Evolutionary conservation across 2,113 vertebrate genomes (phyloP), one percentile per base, ranked within the genome.

Genomic region (Perccottus glenii): DNA sequence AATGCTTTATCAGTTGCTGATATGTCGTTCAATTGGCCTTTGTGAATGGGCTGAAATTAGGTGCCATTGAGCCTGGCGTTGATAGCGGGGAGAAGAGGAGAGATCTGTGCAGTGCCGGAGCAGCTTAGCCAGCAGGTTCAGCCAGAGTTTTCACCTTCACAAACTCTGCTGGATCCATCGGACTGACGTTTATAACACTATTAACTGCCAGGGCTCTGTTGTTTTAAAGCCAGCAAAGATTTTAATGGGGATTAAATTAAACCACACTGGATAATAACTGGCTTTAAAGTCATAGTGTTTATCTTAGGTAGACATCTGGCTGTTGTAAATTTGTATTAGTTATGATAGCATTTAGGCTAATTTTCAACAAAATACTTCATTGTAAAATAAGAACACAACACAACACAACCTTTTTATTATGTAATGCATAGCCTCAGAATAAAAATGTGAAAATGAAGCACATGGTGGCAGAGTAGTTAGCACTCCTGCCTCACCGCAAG

Each of bases 11-110:
- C 79, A 56, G 77, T 2, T 2, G 48, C 73, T 78, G 73, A 48
- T 72, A 50, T 61, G 77, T 78, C 78, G 64, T 77, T 84, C 77
- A 80, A 27, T 80, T 79, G 86, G 77, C 74, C 80, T 64, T 46
- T 53, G n/a, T 83, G 79, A 87, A 79, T 59, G 70, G 57, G 50
- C 58, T 77, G 60, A 85, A 81, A 85, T 71, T 68, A 88, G 71
- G 68, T 69, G 77, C 67, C 74, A 77, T 50, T 64, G 72, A 84
- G 76, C 36, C 57, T 35, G 33, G 11, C 12, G 36, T 16, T 74
- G 80, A 81, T 75, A 72, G 64, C 63, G 4, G 45, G 4, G 49
- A 61, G 61, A 45, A 65, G 75, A 51, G 4, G 50, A 64, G 55
- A 67, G 77, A 67, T 70, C 61, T 40, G 32, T 56, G 64, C 50